Conservation (phyloP, 2,888 invertebrate species). For the Hipparchia sbordonii region DNA sequence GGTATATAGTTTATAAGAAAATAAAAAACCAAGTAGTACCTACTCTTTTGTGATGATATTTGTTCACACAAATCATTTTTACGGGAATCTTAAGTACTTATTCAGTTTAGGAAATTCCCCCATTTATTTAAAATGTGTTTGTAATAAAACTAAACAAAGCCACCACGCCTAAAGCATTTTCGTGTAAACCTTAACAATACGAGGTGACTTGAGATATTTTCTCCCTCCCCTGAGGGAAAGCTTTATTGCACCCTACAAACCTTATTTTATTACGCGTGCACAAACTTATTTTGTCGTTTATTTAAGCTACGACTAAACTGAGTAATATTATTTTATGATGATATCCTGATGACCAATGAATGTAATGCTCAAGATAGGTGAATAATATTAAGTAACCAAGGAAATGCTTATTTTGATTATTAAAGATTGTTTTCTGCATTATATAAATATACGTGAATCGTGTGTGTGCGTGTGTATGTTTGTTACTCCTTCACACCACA, state of each 20-base stretch:
- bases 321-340: neutral
- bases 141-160: slow-evolving; percentile 32
- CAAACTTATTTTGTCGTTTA: slow-evolving; percentile 31
- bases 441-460: too few species aligned
- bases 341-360: slow-evolving; percentile 8
- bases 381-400: neutral
- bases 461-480: too few species aligned
- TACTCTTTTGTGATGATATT: neutral
- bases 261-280: slow-evolving; percentile 36
- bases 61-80: neutral
- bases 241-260: slow-evolving; percentile 29
- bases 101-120: slow-evolving; percentile 23
- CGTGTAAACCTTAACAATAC: slow-evolving; percentile 33
- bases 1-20: too few species aligned
- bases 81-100: neutral
- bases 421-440: too few species aligned
- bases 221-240: slow-evolving; percentile 27
- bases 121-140: slow-evolving; percentile 26
- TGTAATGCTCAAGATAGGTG: neutral
- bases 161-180: slow-evolving; percentile 39
- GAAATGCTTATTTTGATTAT: neutral
- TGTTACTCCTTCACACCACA: too few species aligned
- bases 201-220: slow-evolving; percentile 37
- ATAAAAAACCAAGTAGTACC: too few species aligned
- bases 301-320: slow-evolving; percentile 19